Evolutionary conservation across 2,888 invertebrate species (phyloP).

Genomic region (Drosophila vallismaia): DNA sequence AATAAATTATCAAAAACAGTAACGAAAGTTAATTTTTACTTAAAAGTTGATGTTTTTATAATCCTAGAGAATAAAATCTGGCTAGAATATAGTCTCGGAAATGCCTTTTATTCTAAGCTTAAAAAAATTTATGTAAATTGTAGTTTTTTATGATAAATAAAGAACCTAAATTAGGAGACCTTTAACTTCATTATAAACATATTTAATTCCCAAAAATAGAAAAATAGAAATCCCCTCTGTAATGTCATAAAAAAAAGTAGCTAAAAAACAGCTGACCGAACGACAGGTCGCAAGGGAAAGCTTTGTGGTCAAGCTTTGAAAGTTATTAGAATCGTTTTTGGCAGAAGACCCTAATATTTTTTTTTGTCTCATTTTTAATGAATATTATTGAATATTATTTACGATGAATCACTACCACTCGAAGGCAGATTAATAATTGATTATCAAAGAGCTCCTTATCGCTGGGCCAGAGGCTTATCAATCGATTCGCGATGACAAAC

Average conservation of each 20-base stretch:
- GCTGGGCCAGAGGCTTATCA: slow-evolving; percentile 44
- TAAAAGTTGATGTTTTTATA: no score
- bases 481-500: slow-evolving; percentile 45
- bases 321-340: slow-evolving; percentile 1
- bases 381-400: background rate
- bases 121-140: no score
- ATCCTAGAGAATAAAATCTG: no score
- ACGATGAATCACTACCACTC: slow-evolving; percentile 55
- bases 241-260: background rate
- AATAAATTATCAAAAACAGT: background rate
- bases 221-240: background rate
- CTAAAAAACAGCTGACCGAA: slow-evolving; percentile 12
- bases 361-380: background rate
- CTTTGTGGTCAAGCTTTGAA: slow-evolving; percentile 15
- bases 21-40: no score
- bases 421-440: slow-evolving; percentile 50
- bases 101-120: no score
- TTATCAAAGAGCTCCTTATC: slow-evolving; percentile 65
- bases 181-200: background rate
- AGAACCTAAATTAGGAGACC: no score
- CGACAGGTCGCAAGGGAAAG: slow-evolving; percentile 6
- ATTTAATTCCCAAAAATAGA: background rate
- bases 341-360: background rate
- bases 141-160: no score
- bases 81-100: no score